These are phyloP conservation scores for Brachionus rubens DNA, from an alignment of 1,140 invertebrate genomes.

Conservation along the genomic window DNA sequence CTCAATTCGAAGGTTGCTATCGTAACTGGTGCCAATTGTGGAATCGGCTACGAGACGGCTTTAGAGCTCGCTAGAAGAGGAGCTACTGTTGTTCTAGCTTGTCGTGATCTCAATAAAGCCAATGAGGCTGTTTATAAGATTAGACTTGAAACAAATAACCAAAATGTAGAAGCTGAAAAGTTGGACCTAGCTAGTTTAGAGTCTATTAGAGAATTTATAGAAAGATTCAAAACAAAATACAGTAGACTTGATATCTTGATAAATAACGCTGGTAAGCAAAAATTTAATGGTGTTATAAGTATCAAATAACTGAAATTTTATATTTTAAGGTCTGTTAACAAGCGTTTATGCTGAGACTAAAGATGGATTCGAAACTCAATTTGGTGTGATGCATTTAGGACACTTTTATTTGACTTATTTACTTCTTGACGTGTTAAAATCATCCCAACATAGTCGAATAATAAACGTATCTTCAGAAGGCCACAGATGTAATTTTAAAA, in stretches of 20 bases:
- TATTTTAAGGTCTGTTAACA: constrained; percentile 62
- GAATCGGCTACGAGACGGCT: constrained; percentile 46
- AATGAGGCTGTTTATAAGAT: constrained; percentile 57
- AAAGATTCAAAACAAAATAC: constrained; percentile 51
- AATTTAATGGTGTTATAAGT: not conserved
- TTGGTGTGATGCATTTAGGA: constrained; percentile 5
- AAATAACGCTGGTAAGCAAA: constrained; percentile 54
- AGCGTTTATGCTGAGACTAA: not conserved
- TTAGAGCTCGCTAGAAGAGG: constrained; percentile 46
- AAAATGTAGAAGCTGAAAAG: constrained; percentile 52
- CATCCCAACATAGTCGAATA: not conserved
- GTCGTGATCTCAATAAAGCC: constrained; percentile 53
- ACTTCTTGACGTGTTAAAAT: not conserved
- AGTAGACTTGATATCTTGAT: constrained; percentile 53
- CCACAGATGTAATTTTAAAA: not conserved
- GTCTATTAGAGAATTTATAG: constrained; percentile 52
- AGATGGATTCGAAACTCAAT: constrained; percentile 27
- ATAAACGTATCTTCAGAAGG: not conserved
- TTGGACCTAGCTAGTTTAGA: constrained; percentile 53
- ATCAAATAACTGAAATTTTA: not conserved
- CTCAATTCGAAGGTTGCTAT: constrained; percentile 1
- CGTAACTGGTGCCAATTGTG: constrained; percentile 47
- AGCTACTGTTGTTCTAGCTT: constrained; percentile 53
- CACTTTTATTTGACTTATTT: constrained; percentile 25
- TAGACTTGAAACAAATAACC: constrained; percentile 53